A percentile compares a stretch with the other conserved stretches of the same genome.
Evolutionary conservation across 2,797 vertebrate genomes (phyloP).

Genomic region (Tiaroga cobitis): DNA sequence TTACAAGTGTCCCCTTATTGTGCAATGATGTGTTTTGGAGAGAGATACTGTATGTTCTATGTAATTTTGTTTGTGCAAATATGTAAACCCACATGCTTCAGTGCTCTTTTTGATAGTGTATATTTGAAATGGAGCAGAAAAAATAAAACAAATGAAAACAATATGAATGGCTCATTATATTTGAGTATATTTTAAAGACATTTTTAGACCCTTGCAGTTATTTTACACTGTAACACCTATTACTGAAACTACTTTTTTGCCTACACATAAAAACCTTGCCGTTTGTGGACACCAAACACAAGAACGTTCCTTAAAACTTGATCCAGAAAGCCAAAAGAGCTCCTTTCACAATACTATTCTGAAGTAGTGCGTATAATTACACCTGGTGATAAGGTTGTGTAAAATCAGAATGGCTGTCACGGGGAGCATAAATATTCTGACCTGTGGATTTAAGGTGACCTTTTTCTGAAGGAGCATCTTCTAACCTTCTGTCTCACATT

Average conservation of each 20-base stretch:
- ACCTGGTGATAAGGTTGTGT: slow-evolving; percentile 63
- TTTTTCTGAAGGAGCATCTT: slow-evolving; percentile 58
- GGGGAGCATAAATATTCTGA: slow-evolving; percentile 65
- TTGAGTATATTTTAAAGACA: neutral
- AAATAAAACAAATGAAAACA: neutral
- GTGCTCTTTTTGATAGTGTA: neutral
- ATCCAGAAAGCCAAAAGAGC: slow-evolving; percentile 2
- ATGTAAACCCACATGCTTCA: neutral
- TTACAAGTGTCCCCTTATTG: neutral
- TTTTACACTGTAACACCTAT: neutral
- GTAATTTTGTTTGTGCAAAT: neutral
- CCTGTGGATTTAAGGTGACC: slow-evolving; percentile 65
- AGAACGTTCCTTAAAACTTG: slow-evolving; percentile 18
- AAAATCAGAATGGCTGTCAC: slow-evolving; percentile 59
- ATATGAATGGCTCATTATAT: neutral
- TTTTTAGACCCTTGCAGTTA: neutral
- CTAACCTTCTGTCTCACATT: slow-evolving; percentile 46
- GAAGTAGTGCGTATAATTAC: slow-evolving; percentile 62
- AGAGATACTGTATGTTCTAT: neutral
- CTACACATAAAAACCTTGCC: neutral
- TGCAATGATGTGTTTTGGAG: neutral
- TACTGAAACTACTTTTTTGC: neutral
- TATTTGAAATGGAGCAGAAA: neutral
- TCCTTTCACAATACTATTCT: slow-evolving; percentile 46
- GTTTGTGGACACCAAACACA: neutral